Conservation (phyloP, 2,797 vertebrate genomes). For the Acanthurus leucopareius region DNA sequence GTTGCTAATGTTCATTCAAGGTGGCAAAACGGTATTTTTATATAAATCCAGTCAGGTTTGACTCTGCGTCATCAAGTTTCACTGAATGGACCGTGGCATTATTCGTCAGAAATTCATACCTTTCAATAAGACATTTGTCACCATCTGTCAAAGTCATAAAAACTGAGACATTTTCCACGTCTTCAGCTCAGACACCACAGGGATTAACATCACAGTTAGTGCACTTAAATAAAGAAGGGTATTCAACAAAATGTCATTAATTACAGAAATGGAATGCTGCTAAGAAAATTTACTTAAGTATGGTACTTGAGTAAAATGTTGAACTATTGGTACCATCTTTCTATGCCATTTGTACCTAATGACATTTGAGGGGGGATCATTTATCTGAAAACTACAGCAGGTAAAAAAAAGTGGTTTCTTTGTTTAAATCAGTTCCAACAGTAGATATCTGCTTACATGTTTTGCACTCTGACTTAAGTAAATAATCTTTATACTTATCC, state of each 20-base stretch:
- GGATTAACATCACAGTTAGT: conserved; percentile 27
- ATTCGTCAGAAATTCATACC: conserved; percentile 82
- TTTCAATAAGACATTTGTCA: conserved; percentile 83
- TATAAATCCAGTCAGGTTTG: conserved; percentile 62
- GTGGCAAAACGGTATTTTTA: conserved; percentile 55
- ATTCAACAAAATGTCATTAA: conserved; percentile 14
- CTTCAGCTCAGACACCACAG: conserved; percentile 41
- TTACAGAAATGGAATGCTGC: background rate
- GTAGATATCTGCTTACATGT: background rate
- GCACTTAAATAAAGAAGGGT: conserved; percentile 14
- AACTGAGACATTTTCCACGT: conserved; percentile 69
- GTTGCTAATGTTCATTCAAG: conserved; percentile 73
- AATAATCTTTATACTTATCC: background rate
- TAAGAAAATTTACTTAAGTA: background rate
- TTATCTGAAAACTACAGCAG: background rate
- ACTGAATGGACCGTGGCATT: conserved; percentile 58
- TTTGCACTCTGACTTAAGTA: background rate
- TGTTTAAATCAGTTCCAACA: background rate
- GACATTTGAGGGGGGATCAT: background rate
- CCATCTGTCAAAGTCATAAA: conserved; percentile 82
- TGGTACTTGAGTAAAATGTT: background rate
- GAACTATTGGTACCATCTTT: background rate
- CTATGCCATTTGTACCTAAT: background rate
- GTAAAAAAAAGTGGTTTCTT: background rate
- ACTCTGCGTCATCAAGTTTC: conserved; percentile 69